Evolutionary conservation across 2,113 vertebrate species (phyloP).

Genomic region (Junco hyemalis): DNA sequence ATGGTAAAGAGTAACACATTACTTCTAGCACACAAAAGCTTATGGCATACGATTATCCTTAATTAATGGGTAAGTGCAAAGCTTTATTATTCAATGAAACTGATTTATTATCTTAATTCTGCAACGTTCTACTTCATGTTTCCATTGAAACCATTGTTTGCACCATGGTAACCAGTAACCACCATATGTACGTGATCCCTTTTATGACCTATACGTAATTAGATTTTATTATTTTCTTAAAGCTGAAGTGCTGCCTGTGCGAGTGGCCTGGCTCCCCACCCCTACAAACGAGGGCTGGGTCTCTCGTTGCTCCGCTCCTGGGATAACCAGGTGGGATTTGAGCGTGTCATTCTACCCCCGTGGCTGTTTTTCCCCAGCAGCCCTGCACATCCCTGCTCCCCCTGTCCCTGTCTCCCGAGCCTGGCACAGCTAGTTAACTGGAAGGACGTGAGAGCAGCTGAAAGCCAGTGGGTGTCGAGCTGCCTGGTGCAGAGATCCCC

Average conservation of each 20-base stretch:
- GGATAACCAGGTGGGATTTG: background rate
- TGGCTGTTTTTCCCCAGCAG: background rate
- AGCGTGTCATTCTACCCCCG: background rate
- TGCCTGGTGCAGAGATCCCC: conserved; percentile 71
- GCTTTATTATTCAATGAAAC: conserved; percentile 76
- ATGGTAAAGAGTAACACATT: conserved; percentile 69
- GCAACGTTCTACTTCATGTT: conserved; percentile 68
- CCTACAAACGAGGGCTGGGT: background rate
- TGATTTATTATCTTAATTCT: conserved; percentile 80
- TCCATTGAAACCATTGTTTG: conserved; percentile 67
- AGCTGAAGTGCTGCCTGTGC: conserved; percentile 38
- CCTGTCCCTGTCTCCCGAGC: conserved; percentile 67
- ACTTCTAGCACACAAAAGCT: conserved; percentile 71
- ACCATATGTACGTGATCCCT: conserved; percentile 57
- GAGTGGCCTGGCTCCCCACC: background rate
- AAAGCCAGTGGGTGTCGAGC: conserved; percentile 76
- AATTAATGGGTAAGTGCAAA: conserved; percentile 76
- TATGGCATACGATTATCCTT: conserved; percentile 75
- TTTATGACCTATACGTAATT: conserved; percentile 77
- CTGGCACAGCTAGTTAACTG: conserved; percentile 72
- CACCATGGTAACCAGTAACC: conserved; percentile 73
- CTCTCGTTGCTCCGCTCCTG: background rate
- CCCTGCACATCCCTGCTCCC: background rate
- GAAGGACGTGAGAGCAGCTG: conserved; percentile 68
- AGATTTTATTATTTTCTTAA: conserved; percentile 75